phyloP scores from a whole-genome alignment of 2,113 vertebrate genomes.

The Ploceus nigricollis region DNA sequence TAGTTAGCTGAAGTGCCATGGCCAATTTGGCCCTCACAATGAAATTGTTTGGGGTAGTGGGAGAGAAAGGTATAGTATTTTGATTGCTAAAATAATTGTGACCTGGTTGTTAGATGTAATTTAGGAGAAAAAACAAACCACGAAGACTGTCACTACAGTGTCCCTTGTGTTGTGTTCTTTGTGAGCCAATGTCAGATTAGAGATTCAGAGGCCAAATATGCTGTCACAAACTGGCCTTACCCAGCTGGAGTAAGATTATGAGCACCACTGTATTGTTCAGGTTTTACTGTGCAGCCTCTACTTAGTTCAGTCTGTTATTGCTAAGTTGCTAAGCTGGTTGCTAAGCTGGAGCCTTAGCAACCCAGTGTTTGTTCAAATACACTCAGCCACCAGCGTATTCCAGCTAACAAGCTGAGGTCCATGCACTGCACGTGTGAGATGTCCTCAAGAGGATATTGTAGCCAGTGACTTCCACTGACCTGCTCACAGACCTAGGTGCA shows the following conservation, averaged over 20 bases:
- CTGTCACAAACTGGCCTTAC: background rate
- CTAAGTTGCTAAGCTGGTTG: too few relatives aligned
- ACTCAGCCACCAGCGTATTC: background rate
- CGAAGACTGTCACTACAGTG: background rate
- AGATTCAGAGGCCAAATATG: background rate
- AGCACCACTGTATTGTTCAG: too few relatives aligned
- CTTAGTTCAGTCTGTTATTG: too few relatives aligned
- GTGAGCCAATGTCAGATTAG: background rate
- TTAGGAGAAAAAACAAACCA: background rate
- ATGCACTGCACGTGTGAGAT: background rate
- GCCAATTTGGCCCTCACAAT: background rate
- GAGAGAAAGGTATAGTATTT: background rate
- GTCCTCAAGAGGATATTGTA: background rate
- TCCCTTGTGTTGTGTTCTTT: background rate
- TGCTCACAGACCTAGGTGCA: background rate
- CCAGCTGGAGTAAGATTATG: background rate
- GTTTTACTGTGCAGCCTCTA: too few relatives aligned
- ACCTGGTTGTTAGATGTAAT: background rate
- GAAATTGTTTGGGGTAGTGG: background rate
- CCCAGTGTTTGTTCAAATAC: background rate
- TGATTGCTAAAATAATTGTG: background rate
- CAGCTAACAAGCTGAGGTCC: background rate
- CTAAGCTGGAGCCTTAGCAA: background rate
- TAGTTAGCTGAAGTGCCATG: background rate
- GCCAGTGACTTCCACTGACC: background rate